Base-by-base conservation (phyloP, 2,888 invertebrate species). In the Nomada fabriciana region DNA sequence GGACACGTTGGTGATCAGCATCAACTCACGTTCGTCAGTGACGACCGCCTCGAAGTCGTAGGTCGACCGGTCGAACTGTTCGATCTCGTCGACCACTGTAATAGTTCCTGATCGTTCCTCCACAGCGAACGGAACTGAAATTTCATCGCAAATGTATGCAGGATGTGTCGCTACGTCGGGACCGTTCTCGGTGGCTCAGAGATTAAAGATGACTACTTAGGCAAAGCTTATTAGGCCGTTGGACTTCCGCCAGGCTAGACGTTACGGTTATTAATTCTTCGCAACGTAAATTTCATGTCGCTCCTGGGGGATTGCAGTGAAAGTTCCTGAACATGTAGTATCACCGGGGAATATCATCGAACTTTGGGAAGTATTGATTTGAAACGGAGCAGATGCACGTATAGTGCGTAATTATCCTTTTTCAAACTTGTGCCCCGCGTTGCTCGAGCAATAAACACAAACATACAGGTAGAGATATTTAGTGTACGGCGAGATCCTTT, bases 81-180 rank as follows among this genome's bases (percentile, higher is more conserved):
- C 94, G 59, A 98, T 94, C 79, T 96, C 96, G 50, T 97, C 96
- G 76, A 98, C 96, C 0, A 98, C 97, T 1, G 97, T 98, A 64
- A 98, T 97, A 0, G 97, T 97, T 5, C 98, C 98, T 0, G 97
- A 97, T 80, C 96, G 95, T 92, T 98, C 98, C 94, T 98, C 98
- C 36, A 98, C 97, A 4, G 97, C 98, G 94, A 98, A 98, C 5
- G 98, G 98, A n/a, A 98, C 98, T 97, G 94, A 80, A 89, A 89
- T 74, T 59, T 29, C 74, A 75, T 73, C 59, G 63, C 18, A 15
- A 47, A 79, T 76, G 78, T 82, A 87, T 85, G 86, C 84, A 86
- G 63, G 77, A 83, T 55, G 63, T 84, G 86, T 71, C 47, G 42
- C 75, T 67, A 83, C 60, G 71, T 47, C 67, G 75, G 63, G 60